phyloP scores from a whole-genome alignment of 2,797 vertebrate genomes.

The Periophthalmus magnuspinnatus region DNA sequence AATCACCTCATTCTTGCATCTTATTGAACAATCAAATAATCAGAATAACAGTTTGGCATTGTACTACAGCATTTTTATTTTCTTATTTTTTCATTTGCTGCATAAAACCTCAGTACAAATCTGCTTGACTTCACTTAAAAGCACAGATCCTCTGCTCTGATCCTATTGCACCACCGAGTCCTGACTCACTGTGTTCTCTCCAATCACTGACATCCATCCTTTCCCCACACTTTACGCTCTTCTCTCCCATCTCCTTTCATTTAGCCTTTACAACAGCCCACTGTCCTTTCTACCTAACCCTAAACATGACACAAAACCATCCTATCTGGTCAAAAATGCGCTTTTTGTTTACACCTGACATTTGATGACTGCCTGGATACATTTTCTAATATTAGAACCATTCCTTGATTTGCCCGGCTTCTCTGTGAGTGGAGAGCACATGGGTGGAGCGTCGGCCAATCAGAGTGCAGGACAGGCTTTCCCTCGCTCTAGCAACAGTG shows the following conservation, averaged over 20 bases:
- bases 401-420: conserved; percentile 83
- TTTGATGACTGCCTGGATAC: conserved; percentile 82
- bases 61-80: neutral
- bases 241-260: conserved; percentile 18
- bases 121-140: conserved; percentile 26
- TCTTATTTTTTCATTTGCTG: neutral
- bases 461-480: conserved; percentile 68
- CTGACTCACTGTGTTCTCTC: conserved; percentile 50
- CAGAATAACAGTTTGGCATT: neutral
- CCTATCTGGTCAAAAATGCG: conserved; percentile 30
- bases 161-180: conserved; percentile 35
- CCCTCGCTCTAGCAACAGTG: conserved; percentile 83
- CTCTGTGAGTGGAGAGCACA: conserved; percentile 79
- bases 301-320: conserved; percentile 16
- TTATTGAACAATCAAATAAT: neutral
- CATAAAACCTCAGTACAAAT: conserved; percentile 8
- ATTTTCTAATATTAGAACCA: conserved; percentile 86
- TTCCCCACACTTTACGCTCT: conserved; percentile 34
- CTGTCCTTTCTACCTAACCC: conserved; percentile 9
- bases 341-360: conserved; percentile 62
- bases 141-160: conserved; percentile 31
- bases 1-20: neutral
- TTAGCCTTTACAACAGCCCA: conserved; percentile 11
- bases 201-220: conserved; percentile 36
- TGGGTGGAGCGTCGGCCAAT: conserved; percentile 75